Evolutionary conservation across 1,140 invertebrate species (phyloP).

Genomic region (Aphelenchoides fujianensis): DNA sequence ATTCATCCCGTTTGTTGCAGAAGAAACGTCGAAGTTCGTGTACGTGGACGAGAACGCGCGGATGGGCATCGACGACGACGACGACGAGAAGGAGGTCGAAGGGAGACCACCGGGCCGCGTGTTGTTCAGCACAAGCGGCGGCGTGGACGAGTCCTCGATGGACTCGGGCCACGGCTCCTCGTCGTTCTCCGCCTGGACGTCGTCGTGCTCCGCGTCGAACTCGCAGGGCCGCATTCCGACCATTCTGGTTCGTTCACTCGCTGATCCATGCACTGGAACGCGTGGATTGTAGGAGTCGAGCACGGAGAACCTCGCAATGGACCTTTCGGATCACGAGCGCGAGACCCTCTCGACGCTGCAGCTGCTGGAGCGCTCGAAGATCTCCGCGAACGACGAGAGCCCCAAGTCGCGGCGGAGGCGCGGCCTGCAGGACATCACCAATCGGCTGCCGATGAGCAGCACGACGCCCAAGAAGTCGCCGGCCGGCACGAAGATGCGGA

Average conservation of each 20-base stretch:
- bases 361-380: neutral
- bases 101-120: neutral
- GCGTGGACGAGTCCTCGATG: neutral
- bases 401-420: neutral
- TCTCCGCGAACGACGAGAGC: neutral
- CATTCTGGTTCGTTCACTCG: neutral
- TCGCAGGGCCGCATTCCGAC: neutral
- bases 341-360: neutral
- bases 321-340: neutral
- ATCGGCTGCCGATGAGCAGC: neutral
- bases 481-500: neutral
- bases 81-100: neutral
- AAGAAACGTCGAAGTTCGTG: neutral
- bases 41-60: constrained; percentile 8
- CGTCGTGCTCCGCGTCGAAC: neutral
- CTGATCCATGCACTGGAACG: neutral
- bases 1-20: neutral
- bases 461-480: neutral
- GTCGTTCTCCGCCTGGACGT: neutral
- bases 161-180: neutral
- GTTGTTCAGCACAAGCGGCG: too few relatives aligned
- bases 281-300: neutral
- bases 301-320: neutral
- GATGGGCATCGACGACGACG: neutral
- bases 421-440: neutral